Base-by-base conservation (phyloP, 1,140 invertebrate species). In the Metopolophium dirhodum region DNA sequence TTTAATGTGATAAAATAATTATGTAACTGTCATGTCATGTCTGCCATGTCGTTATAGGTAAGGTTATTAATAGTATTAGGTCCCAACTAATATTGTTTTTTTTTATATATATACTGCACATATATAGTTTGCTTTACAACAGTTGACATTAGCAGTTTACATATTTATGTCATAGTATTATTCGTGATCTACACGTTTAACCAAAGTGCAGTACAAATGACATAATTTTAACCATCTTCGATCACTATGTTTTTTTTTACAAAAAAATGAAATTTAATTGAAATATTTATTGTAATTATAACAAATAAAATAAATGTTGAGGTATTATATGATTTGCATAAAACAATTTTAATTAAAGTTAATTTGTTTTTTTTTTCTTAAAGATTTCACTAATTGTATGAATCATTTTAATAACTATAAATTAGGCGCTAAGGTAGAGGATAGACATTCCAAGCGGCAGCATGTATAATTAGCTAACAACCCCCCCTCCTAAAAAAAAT, bases 361-460 rank as follows among this genome's bases (percentile, higher is more conserved):
- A n/a, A n/a, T 77, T 54, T 77, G 30, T 77, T 77, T 77, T 77
- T 77, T 77, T 77, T n/a, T 77, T n/a, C 30, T 77, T 77, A 77
- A 77, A n/a, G 6, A 77, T 35, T n/a, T 18, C 14, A n/a, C n/a
- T 77, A 77, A n/a, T 4, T 77, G 18, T 7, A 18, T n/a, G 4
- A 77, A n/a, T 77, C 0, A n/a, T n/a, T 77, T 77, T 7, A 77
- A n/a, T 51, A 51, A 51, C 3, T 18, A 77, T n/a, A n/a, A 77
- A n/a, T 77, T n/a, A n/a, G 4, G 14, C 61, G 6, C 30, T 4
- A 77, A 30, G 57, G 2, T 61, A 61, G 57, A 37, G 26, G 26
- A 0, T 68, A 2, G 30, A 4, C 11, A 68, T 68, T 68, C 11
- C 30, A 30, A 11, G 61, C 30, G 11, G 11, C 30, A 30, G 14